Evolutionary conservation across 2,797 vertebrate genomes (phyloP).

Genomic region (Mormyrus proboscirostris): DNA sequence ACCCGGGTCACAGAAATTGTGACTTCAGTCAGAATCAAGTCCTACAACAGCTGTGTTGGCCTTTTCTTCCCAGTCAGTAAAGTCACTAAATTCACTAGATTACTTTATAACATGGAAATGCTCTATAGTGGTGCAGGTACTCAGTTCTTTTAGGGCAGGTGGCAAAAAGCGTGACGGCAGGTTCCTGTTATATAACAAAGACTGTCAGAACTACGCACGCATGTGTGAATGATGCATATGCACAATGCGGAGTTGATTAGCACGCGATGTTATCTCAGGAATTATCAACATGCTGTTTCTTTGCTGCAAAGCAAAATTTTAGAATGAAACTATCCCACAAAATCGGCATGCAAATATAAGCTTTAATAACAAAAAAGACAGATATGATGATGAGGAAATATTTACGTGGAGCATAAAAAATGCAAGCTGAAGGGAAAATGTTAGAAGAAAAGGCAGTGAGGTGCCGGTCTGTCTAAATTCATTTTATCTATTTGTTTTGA

Average conservation of each 20-base stretch:
- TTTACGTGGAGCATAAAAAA: neutral
- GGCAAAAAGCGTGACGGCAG: neutral
- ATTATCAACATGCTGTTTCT: neutral
- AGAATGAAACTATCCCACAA: neutral
- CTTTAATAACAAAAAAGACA: neutral
- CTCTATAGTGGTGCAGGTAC: neutral
- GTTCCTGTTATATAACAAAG: slow-evolving; percentile 1
- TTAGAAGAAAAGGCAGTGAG: neutral
- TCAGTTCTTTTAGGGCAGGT: neutral
- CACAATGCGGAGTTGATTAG: neutral
- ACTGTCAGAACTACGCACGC: neutral
- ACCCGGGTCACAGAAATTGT: neutral
- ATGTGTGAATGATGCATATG: neutral
- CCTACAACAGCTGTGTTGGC: neutral
- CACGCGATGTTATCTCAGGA: neutral
- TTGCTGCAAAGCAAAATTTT: neutral
- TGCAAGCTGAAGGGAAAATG: neutral
- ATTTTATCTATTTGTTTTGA: neutral
- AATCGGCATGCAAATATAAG: neutral
- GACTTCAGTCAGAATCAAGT: neutral
- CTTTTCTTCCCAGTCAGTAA: neutral
- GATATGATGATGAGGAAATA: neutral
- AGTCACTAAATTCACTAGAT: neutral
- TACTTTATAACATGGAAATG: neutral
- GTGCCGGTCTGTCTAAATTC: neutral